Base-by-base conservation (phyloP, 2,113 vertebrate species). In the Boulengeromyrus knoepffleri region DNA sequence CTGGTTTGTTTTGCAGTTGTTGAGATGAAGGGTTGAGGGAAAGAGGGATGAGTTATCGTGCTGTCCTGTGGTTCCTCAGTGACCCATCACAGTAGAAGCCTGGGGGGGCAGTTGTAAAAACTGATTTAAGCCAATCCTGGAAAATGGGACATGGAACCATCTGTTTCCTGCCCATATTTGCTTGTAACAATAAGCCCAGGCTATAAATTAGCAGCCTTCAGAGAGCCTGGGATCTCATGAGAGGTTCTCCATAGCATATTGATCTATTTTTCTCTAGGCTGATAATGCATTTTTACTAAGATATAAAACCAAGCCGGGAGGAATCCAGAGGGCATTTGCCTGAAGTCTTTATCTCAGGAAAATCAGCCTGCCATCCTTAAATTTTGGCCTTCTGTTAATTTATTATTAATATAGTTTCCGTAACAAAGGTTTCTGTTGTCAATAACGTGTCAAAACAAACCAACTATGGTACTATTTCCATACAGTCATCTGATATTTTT, bases 71-170 rank as follows among this genome's bases (percentile, higher is more conserved):
- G 27, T 53, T 58, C 87, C 87, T 88, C 46, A 17, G 49, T 87
- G 36, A 39, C 53, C 87, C 56, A 27, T 66, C 36, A 6, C 56
- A 88, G 50, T 27, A 15, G 49, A 19, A 52, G 45, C 85, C 85
- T 56, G 50, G n/a, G 31, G 53, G 85, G 50, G 13, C 47, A 87
- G 50, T 87, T 53, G n/a, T 87, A 52, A 87, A 87, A 53, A 27
- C 85, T 36, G 47, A 36, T 52, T 88, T 62, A 52, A 88, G n/a
- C 52, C 87, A 62, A 17, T 39, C 5, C 87, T 21, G 7, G 36
- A 62, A 88, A 88, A 39, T 88, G 87, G 49, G 56, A 58, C 52
- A 62, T 21, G 87, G 53, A 39, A 88, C 56, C 87, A 62, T 88
- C 87, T 46, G 53, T 62, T 88, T 66, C 52, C 58, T 46, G 17